Conservation (phyloP, 2,888 invertebrate species). For the Cheilosia variabilis region DNA sequence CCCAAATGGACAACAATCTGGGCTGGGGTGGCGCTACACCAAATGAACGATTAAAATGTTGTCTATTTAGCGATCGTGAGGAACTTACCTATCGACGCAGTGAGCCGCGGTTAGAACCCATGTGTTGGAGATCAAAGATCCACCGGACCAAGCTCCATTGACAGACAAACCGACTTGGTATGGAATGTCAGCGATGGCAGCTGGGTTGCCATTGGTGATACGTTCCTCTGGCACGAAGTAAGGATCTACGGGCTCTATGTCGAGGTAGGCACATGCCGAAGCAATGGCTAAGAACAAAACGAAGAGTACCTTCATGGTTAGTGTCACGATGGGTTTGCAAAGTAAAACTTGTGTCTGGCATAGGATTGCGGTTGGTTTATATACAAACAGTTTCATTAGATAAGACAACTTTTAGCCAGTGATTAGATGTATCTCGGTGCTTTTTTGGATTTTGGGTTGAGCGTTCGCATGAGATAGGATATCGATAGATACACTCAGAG, state of each 20-base stretch:
- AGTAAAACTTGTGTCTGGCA: conserved; percentile 19
- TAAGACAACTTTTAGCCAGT: neutral
- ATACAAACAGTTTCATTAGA: conserved; percentile 17
- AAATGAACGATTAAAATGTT: neutral
- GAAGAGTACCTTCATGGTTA: conserved; percentile 74
- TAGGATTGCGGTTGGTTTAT: neutral
- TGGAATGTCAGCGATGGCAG: conserved; percentile 5
- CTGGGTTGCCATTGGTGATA: conserved; percentile 37
- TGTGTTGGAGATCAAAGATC: conserved; percentile 76
- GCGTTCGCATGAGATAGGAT: neutral
- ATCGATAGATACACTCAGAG: neutral
- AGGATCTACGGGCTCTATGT: conserved; percentile 22
- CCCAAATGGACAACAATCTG: conserved; percentile 75
- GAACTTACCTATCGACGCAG: conserved; percentile 73
- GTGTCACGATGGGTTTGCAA: conserved; percentile 3
- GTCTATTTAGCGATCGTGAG: neutral
- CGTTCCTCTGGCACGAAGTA: conserved; percentile 19
- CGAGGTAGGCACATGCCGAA: conserved; percentile 65
- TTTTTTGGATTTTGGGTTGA: neutral
- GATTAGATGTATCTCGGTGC: neutral
- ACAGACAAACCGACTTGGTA: conserved; percentile 50
- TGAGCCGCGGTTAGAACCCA: conserved; percentile 79
- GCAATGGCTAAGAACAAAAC: conserved; percentile 78
- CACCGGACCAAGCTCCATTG: conserved; percentile 76
- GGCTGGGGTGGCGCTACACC: conserved; percentile 71